phyloP scores from a whole-genome alignment of 2,888 invertebrate genomes.

The Meghimatium bilineatum region DNA sequence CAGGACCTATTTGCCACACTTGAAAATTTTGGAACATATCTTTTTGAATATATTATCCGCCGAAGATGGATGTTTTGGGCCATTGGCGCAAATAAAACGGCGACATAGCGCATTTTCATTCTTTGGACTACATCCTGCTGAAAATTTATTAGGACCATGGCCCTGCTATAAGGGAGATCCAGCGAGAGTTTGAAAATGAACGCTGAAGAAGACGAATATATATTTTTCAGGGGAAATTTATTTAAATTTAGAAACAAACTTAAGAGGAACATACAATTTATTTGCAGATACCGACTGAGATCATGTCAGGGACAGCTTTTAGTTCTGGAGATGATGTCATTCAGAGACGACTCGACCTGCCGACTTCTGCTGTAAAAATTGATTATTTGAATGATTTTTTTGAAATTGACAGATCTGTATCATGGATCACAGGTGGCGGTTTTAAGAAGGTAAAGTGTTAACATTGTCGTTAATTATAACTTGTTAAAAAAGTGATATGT shows the following conservation, averaged over 20 bases:
- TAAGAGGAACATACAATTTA: background rate
- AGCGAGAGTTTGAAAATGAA: too few relatives aligned
- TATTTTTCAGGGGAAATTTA: too few relatives aligned
- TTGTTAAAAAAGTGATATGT: background rate
- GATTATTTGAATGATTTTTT: conserved; percentile 78
- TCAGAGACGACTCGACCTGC: conserved; percentile 49
- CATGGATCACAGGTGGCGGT: conserved; percentile 85
- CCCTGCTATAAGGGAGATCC: too few relatives aligned
- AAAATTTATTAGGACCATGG: too few relatives aligned
- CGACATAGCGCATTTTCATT: too few relatives aligned
- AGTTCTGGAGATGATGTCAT: conserved; percentile 58
- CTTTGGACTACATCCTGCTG: too few relatives aligned
- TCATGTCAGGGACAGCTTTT: conserved; percentile 53
- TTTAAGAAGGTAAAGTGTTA: conserved; percentile 82
- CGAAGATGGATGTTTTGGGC: too few relatives aligned
- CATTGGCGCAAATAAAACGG: too few relatives aligned
- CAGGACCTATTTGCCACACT: too few relatives aligned
- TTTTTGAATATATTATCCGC: too few relatives aligned
- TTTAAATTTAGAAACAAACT: background rate
- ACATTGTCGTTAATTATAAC: background rate
- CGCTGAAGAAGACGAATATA: too few relatives aligned
- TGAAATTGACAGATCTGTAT: conserved; percentile 81
- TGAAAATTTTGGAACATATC: too few relatives aligned
- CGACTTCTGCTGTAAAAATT: background rate
- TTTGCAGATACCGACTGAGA: background rate